These are phyloP conservation scores for Sphaerophoria taeniata DNA, from an alignment of 2,888 invertebrate genomes.

Conservation along the genomic window DNA sequence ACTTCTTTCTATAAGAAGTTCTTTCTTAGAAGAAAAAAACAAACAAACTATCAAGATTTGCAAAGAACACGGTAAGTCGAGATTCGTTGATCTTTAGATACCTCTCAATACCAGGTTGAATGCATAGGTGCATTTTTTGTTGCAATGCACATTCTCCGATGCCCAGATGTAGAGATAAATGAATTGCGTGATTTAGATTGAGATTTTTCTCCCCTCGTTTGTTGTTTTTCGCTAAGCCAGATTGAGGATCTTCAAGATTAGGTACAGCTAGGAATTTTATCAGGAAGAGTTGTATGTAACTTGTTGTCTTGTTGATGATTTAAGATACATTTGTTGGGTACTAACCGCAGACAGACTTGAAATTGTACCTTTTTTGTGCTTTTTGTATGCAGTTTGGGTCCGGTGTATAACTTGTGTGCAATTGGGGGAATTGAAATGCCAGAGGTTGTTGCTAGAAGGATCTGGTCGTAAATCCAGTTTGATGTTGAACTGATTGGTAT, in stretches of 20 bases:
- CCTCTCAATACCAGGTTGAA: conserved; percentile 2
- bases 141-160: neutral
- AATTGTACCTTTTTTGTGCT: neutral
- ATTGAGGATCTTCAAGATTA: no score
- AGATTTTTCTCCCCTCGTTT: neutral
- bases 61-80: conserved; percentile 60
- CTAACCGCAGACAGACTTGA: neutral
- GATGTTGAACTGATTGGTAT: neutral
- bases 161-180: conserved; percentile 4
- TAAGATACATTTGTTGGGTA: conserved; percentile 18
- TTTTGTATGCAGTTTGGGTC: neutral
- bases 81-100: neutral
- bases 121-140: neutral
- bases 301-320: neutral
- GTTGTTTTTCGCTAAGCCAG: conserved; percentile 1
- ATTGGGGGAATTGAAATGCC: neutral
- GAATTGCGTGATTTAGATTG: conserved; percentile 16
- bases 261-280: conserved; percentile 3
- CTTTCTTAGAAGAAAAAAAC: no score
- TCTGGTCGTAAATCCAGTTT: conserved; percentile 1
- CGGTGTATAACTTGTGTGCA: neutral
- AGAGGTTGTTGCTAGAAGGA: neutral
- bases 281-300: neutral
- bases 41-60: conserved; percentile 30
- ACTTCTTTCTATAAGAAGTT: neutral